phyloP scores from a whole-genome alignment of 2,797 vertebrate species.

The Gambusia yucatana region DNA sequence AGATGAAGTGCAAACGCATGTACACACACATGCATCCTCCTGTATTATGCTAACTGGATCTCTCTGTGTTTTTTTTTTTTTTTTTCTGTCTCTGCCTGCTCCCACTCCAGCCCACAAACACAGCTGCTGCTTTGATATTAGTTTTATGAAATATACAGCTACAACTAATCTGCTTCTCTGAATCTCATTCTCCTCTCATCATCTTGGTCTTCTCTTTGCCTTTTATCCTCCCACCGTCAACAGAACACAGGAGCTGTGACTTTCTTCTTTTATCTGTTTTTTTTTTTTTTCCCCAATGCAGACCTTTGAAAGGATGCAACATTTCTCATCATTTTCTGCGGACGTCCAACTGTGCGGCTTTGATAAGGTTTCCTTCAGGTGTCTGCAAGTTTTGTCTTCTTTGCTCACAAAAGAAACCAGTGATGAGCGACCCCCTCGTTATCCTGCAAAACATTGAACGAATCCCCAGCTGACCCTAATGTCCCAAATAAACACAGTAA shows the following conservation, averaged over 20 bases:
- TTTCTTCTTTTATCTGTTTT: conserved; percentile 1
- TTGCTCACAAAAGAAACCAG: conserved; percentile 13
- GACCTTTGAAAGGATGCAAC: conserved; percentile 44
- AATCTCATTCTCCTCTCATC: conserved; percentile 53
- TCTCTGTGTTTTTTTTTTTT: conserved; percentile 44
- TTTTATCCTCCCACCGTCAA: conserved; percentile 67
- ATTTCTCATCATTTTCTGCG: conserved; percentile 30
- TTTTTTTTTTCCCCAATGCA: neutral
- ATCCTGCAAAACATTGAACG: neutral
- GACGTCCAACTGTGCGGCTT: conserved; percentile 46
- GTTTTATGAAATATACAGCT: conserved; percentile 74
- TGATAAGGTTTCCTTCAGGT: conserved; percentile 57
- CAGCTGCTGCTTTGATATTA: conserved; percentile 82
- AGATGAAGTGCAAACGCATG: conserved; percentile 7
- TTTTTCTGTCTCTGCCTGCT: conserved; percentile 48
- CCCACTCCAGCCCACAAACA: conserved; percentile 63
- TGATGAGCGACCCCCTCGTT: neutral
- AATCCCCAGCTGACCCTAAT: conserved; percentile 13
- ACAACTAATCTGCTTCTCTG: conserved; percentile 66
- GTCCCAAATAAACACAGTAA: conserved; percentile 13
- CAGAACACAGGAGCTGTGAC: conserved; percentile 42
- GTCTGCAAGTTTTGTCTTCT: conserved; percentile 40
- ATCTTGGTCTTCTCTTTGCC: conserved; percentile 29
- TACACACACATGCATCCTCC: conserved; percentile 24
- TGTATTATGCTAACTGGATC: conserved; percentile 51